phyloP scores from a whole-genome alignment of 2,888 invertebrate species.

The Asteroscopus sphinx region DNA sequence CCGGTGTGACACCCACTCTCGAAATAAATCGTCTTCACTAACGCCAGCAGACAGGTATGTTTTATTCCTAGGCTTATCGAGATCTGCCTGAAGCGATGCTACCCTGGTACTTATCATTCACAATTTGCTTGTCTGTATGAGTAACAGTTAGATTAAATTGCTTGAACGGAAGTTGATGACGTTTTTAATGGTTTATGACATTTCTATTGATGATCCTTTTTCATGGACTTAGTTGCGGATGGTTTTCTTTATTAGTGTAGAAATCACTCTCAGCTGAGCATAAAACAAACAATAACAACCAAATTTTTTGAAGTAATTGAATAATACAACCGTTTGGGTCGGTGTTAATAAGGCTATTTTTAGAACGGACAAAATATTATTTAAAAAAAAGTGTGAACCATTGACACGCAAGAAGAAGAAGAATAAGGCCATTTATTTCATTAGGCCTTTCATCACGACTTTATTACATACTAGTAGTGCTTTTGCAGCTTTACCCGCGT shows the following conservation, averaged over 20 bases:
- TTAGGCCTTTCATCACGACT: too few species aligned
- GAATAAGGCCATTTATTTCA: too few species aligned
- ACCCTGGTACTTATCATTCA: conserved; percentile 47
- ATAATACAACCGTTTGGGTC: too few species aligned
- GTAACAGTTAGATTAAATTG: conserved; percentile 22
- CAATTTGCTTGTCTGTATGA: conserved; percentile 38
- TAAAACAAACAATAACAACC: neutral
- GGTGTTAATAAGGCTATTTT: too few species aligned
- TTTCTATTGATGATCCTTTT: conserved; percentile 3
- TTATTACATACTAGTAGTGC: too few species aligned
- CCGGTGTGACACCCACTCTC: conserved; percentile 57
- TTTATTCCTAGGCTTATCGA: conserved; percentile 51
- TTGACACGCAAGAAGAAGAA: too few species aligned
- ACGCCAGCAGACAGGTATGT: conserved; percentile 45
- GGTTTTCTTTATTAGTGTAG: neutral
- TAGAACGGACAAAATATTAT: too few species aligned
- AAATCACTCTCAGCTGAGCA: too few species aligned
- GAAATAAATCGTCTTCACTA: conserved; percentile 51
- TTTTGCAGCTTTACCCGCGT: too few species aligned
- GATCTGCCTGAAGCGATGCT: conserved; percentile 43
- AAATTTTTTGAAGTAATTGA: too few species aligned
- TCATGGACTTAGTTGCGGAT: neutral
- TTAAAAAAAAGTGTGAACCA: too few species aligned
- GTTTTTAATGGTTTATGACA: conserved; percentile 31
- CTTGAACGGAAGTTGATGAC: conserved; percentile 36